Base-by-base conservation (phyloP, 1,140 invertebrate genomes). In the Eumeta japonica region DNA sequence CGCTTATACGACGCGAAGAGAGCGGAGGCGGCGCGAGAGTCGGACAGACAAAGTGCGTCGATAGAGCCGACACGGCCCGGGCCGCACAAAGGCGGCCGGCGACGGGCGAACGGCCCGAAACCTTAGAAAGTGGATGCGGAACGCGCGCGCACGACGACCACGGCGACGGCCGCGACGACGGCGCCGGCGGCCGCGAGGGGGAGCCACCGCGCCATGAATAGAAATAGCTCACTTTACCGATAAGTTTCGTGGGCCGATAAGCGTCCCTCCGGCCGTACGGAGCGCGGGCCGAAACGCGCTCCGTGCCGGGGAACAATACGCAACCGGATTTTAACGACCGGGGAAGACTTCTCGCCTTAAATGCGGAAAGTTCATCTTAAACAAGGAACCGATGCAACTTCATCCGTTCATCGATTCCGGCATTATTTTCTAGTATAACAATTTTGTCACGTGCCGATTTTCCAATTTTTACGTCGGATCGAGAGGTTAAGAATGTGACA, bases 191-290 rank as follows among this genome's bases (percentile, higher is more conserved):
- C 20, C n/a, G 20, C n/a, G 20, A 5, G 20, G 20, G 5, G 20
- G n/a, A n/a, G 35, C n/a, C n/a, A n/a, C n/a, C 50, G 49, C 52
- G 49, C 43, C 41, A 46, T 56, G 61, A 59, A 64, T 62, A 64
- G 58, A 62, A 64, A 64, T 61, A 56, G 50, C 43, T 45, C 35
- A 37, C 35, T 37, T 50, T 24, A 42, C 24, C 49, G 39, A 45
- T 52, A 48, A 48, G 39, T 50, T 50, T 43, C 41, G 17, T 30
- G 17, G 27, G 28, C 30, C 16, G 20, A 35, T 37, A 16, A 10
- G 28, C 39, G 28, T 20, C 16, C 36, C 33, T 39, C 39, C 37
- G n/a, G 16, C 15, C 15, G 29, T 41, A 45, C n/a, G n/a, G n/a
- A n/a, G n/a, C n/a, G n/a, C n/a, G n/a, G n/a, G n/a, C n/a, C n/a